A percentile compares a stretch with the other conserved stretches of the same genome.
These are phyloP conservation scores for Pangasius larnaudii DNA, from an alignment of 2,797 vertebrate species.

Conservation along the genomic window DNA sequence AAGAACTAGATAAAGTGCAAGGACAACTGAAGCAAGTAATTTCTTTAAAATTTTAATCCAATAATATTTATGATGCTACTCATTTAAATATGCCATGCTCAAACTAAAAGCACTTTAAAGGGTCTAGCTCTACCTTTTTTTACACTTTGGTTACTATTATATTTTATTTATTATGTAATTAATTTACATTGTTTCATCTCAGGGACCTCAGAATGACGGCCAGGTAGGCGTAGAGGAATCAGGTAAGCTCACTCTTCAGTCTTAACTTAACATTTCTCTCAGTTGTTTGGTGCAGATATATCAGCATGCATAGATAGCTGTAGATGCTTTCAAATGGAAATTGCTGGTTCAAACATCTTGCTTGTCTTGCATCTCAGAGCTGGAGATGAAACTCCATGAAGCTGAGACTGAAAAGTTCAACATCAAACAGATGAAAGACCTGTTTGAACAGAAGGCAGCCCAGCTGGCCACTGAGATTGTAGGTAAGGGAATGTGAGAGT, in stretches of 20 bases:
- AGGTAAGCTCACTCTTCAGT: constrained; percentile 72
- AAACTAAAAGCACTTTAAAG: neutral
- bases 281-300: neutral
- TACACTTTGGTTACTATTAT: neutral
- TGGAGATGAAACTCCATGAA: constrained; percentile 90
- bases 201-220: constrained; percentile 82
- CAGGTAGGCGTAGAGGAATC: constrained; percentile 77
- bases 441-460: constrained; percentile 98
- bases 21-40: constrained; percentile 99
- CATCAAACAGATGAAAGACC: constrained; percentile 99
- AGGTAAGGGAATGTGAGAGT: constrained; percentile 76
- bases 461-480: constrained; percentile 96
- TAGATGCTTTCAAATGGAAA: constrained; percentile 21
- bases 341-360: constrained; percentile 16
- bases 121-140: neutral
- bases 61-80: neutral
- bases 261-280: neutral
- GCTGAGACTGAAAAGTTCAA: constrained; percentile 95
- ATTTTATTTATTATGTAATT: constrained; percentile 12
- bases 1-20: constrained; percentile 98
- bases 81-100: neutral
- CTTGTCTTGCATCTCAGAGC: constrained; percentile 60
- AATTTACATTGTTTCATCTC: constrained; percentile 51
- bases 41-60: constrained; percentile 83
- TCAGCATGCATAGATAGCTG: neutral